These are phyloP conservation scores for Polymixis flavicincta DNA, from an alignment of 2,888 invertebrate genomes.

Conservation along the genomic window DNA sequence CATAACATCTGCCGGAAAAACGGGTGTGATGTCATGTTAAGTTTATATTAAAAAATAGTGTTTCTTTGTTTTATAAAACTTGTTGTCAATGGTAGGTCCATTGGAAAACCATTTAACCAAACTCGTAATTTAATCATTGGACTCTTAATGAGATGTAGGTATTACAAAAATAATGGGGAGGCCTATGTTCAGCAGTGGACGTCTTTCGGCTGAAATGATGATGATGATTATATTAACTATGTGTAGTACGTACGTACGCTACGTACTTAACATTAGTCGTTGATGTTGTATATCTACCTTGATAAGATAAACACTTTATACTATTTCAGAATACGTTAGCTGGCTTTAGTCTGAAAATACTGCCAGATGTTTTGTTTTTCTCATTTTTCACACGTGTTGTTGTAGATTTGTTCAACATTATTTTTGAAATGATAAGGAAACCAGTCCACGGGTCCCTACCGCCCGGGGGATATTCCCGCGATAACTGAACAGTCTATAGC, in stretches of 20 bases:
- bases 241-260: too few relatives aligned
- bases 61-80: conserved; percentile 13
- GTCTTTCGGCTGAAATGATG: too few relatives aligned
- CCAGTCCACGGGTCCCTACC: too few relatives aligned
- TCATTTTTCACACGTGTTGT: not conserved
- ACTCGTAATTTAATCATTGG: not conserved
- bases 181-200: too few relatives aligned
- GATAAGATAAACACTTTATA: conserved; percentile 25
- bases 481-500: not conserved
- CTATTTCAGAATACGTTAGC: too few relatives aligned
- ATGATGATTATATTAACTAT: too few relatives aligned
- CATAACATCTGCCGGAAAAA: too few relatives aligned
- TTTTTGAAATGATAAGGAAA: conserved; percentile 10
- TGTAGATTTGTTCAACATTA: too few relatives aligned
- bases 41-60: too few relatives aligned
- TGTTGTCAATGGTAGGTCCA: not conserved
- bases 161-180: not conserved
- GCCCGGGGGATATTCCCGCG: not conserved
- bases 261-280: not conserved
- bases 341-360: not conserved
- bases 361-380: not conserved
- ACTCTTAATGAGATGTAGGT: conserved; percentile 6
- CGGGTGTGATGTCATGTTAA: too few relatives aligned
- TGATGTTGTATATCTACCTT: not conserved
- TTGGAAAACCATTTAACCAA: not conserved